Evolutionary conservation across 37 sponge, comb jelly and placozoan species (phyloP).

Genomic region (Eunapius fragilis): DNA sequence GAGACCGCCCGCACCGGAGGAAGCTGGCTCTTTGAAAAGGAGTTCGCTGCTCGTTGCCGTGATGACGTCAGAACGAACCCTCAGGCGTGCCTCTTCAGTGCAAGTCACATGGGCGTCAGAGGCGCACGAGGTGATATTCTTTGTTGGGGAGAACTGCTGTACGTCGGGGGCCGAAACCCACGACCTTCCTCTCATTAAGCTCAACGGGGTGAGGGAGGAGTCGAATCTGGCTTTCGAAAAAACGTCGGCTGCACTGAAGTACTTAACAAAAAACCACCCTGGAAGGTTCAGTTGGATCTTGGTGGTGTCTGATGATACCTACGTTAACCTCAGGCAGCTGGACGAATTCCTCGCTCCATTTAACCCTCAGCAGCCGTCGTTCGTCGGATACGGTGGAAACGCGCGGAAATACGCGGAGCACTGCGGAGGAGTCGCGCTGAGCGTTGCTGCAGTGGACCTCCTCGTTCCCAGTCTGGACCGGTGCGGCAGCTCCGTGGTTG

Average conservation of each 20-base stretch:
- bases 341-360: constrained; percentile 17
- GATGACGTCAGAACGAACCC: constrained; percentile 39
- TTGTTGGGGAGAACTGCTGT: constrained; percentile 51
- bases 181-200: constrained; percentile 55
- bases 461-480: not conserved
- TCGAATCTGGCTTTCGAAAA: not conserved
- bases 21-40: not conserved
- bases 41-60: constrained; percentile 57
- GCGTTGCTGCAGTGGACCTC: constrained; percentile 32
- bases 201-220: constrained; percentile 32
- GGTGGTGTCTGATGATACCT: constrained; percentile 52
- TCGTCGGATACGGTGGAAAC: constrained; percentile 63
- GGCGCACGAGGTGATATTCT: constrained; percentile 49
- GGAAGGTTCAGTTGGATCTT: constrained; percentile 68
- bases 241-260: constrained; percentile 51
- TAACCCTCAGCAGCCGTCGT: constrained; percentile 43
- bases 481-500: not conserved
- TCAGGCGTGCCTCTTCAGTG: constrained; percentile 40
- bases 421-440: constrained; percentile 66
- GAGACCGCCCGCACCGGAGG: not conserved
- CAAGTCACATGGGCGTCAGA: constrained; percentile 67
- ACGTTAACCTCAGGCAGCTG: constrained; percentile 37
- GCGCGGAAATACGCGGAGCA: constrained; percentile 27
- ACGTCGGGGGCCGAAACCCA: not conserved
- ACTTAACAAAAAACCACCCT: constrained; percentile 57